phyloP scores from a whole-genome alignment of 2,888 invertebrate species.

The Himalopsyche japonica region DNA sequence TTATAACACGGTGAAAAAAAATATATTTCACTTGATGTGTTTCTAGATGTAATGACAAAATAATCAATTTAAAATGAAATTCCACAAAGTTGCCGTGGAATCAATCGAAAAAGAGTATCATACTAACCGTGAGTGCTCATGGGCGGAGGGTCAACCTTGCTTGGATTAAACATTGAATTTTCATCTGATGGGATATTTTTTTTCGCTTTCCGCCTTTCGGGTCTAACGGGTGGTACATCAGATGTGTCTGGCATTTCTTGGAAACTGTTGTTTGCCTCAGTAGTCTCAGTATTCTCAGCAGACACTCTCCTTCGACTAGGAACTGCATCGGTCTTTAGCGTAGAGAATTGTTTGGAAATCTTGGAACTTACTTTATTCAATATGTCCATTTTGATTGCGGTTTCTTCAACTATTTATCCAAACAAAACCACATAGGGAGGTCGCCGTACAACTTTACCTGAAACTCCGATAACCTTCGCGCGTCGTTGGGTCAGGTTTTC shows the following conservation, averaged over 20 bases:
- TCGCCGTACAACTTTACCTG: not conserved
- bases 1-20: too few relatives aligned
- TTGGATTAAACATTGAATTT: not conserved
- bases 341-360: not conserved
- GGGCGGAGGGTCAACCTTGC: slow-evolving; percentile 4
- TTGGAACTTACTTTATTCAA: slow-evolving; percentile 25
- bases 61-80: too few relatives aligned
- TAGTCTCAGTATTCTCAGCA: not conserved
- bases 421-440: not conserved
- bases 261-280: not conserved
- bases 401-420: not conserved
- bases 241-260: slow-evolving; percentile 2
- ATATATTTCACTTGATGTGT: too few relatives aligned
- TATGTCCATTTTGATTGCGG: slow-evolving; percentile 15
- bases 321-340: slow-evolving; percentile 42
- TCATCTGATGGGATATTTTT: slow-evolving; percentile 1
- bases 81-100: too few relatives aligned
- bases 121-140: slow-evolving; percentile 28
- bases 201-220: slow-evolving; percentile 22
- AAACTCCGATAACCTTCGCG: not conserved
- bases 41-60: too few relatives aligned
- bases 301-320: slow-evolving; percentile 42
- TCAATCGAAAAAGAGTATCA: too few relatives aligned
- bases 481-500: not conserved
- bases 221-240: slow-evolving; percentile 27